phyloP scores from a whole-genome alignment of 2,888 invertebrate species.

The Dioctria rufipes region DNA sequence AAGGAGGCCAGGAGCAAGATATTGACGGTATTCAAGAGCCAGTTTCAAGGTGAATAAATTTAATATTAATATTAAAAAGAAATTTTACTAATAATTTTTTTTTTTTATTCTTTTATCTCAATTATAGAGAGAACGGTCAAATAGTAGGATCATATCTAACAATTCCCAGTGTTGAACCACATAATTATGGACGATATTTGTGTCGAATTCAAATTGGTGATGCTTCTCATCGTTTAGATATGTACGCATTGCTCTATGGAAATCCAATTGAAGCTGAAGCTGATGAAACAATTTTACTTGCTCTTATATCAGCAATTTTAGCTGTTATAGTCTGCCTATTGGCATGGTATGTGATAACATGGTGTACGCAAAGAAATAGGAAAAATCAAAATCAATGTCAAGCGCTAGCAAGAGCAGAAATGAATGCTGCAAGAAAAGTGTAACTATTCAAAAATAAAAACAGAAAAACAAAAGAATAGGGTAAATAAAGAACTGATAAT shows the following conservation, averaged over 20 bases:
- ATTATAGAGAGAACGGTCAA: slow-evolving; percentile 78
- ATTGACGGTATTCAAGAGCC: slow-evolving; percentile 58
- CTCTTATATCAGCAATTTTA: slow-evolving; percentile 46
- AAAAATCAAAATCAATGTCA: slow-evolving; percentile 51
- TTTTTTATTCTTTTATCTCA: too few relatives aligned
- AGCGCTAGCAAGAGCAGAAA: slow-evolving; percentile 27
- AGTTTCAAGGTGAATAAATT: slow-evolving; percentile 66
- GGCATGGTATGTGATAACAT: slow-evolving; percentile 45
- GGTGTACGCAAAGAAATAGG: slow-evolving; percentile 26
- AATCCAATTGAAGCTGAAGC: slow-evolving; percentile 56
- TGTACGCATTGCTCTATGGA: slow-evolving; percentile 64
- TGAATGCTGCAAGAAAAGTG: slow-evolving; percentile 25
- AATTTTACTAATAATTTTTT: background rate
- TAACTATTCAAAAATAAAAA: slow-evolving; percentile 12
- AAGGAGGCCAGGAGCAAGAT: slow-evolving; percentile 71
- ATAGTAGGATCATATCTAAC: slow-evolving; percentile 81
- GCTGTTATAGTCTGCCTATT: slow-evolving; percentile 47
- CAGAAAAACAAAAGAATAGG: too few relatives aligned
- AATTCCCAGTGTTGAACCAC: slow-evolving; percentile 75
- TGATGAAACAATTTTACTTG: slow-evolving; percentile 44
- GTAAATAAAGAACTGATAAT: slow-evolving; percentile 1
- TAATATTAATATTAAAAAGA: background rate
- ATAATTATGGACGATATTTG: slow-evolving; percentile 81
- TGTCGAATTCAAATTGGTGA: slow-evolving; percentile 78
- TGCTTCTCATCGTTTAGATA: slow-evolving; percentile 70